These are phyloP conservation scores for Phrixothrix hirtus DNA, from an alignment of 2,888 invertebrate species.

Conservation along the genomic window DNA sequence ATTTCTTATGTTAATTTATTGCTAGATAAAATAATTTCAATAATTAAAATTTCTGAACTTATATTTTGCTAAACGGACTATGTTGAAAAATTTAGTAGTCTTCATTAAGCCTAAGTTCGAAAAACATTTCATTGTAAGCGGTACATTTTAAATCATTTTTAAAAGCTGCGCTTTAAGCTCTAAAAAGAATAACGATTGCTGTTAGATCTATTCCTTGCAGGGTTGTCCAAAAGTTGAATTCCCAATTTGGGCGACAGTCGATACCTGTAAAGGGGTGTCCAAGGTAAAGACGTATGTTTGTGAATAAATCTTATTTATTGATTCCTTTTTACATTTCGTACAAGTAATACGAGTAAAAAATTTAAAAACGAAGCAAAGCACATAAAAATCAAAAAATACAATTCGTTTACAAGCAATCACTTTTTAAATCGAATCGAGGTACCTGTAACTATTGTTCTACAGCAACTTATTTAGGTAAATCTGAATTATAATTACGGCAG, in stretches of 20 bases:
- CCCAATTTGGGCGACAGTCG: too few relatives aligned
- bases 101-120: too few relatives aligned
- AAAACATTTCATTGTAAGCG: too few relatives aligned
- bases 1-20: too few relatives aligned
- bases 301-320: constrained; percentile 19
- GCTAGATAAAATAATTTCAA: too few relatives aligned
- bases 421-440: constrained; percentile 11
- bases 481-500: constrained; percentile 5
- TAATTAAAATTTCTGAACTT: too few relatives aligned
- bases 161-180: too few relatives aligned
- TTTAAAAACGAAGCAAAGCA: constrained; percentile 8
- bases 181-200: too few relatives aligned
- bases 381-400: constrained; percentile 5
- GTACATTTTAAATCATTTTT: constrained; percentile 1
- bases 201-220: background rate
- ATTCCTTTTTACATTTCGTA: constrained; percentile 18
- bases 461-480: constrained; percentile 9
- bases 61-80: too few relatives aligned
- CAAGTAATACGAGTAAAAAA: constrained; percentile 13
- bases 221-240: background rate
- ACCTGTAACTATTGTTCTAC: constrained; percentile 10
- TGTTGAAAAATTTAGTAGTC: too few relatives aligned
- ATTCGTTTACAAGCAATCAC: constrained; percentile 17
- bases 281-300: too few relatives aligned
- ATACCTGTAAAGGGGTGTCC: too few relatives aligned